Conservation (phyloP, 2,888 invertebrate species). For the Bellardia pandia region DNA sequence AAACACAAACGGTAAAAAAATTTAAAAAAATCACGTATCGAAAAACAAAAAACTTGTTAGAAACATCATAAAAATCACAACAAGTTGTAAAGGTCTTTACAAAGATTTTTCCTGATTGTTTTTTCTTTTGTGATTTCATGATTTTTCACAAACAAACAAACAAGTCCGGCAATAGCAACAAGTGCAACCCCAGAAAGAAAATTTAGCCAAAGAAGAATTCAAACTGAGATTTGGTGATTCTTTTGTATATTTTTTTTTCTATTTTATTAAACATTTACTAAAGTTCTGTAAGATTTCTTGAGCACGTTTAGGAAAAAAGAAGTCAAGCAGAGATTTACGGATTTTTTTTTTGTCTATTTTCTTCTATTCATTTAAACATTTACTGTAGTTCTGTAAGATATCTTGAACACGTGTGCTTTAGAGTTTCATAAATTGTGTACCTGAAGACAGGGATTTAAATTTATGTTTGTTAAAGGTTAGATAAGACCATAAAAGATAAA, state of each 20-base stretch:
- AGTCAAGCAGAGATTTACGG: too few relatives aligned
- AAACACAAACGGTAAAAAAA: conserved; percentile 25
- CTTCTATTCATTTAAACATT: too few relatives aligned
- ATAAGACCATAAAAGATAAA: background rate
- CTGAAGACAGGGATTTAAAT: background rate
- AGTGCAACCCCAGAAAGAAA: conserved; percentile 47
- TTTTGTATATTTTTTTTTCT: conserved; percentile 7
- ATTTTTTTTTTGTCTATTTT: too few relatives aligned
- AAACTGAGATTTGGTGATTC: conserved; percentile 26
- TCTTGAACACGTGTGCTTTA: conserved; percentile 53
- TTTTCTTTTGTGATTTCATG: conserved; percentile 35
- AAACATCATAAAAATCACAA: conserved; percentile 59
- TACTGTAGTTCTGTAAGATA: background rate
- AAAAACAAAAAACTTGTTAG: conserved; percentile 32
- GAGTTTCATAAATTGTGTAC: background rate
- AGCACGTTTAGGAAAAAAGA: too few relatives aligned
- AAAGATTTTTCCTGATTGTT: background rate
- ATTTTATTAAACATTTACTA: background rate
- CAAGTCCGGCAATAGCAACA: conserved; percentile 29
- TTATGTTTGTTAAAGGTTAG: background rate
- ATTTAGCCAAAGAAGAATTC: conserved; percentile 4
- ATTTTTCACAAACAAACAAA: conserved; percentile 54
- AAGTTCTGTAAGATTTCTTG: too few relatives aligned
- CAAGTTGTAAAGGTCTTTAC: conserved; percentile 51
- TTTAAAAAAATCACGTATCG: conserved; percentile 30